Evolutionary conservation across 2,888 invertebrate genomes (phyloP).

Genomic region (Cantharis rustica): DNA sequence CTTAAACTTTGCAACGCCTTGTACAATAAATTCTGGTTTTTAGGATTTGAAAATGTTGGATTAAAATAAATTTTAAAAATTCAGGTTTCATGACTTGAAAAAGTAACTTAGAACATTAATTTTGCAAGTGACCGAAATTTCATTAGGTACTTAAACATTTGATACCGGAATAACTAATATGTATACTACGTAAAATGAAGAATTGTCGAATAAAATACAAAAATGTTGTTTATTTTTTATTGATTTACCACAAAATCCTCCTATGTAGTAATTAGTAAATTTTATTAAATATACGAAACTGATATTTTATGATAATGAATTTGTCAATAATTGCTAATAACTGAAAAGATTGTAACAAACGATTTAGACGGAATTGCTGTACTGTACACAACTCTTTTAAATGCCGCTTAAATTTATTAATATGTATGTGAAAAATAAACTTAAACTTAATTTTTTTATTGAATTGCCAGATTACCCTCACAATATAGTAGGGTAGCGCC

Average conservation of each 20-base stretch:
- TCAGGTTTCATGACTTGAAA: neutral
- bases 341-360: neutral
- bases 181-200: neutral
- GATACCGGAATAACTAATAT: neutral
- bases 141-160: neutral
- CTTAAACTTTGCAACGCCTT: neutral
- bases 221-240: neutral
- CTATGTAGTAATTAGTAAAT: neutral
- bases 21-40: neutral
- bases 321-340: neutral
- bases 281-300: neutral
- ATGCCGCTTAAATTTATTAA: neutral
- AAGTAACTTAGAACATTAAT: neutral
- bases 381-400: neutral
- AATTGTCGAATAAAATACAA: neutral
- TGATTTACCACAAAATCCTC: neutral
- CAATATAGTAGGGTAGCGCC: neutral
- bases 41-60: neutral
- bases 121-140: neutral
- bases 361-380: neutral
- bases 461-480: neutral
- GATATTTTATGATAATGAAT: neutral
- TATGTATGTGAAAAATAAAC: neutral
- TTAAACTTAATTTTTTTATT: neutral
- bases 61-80: neutral